A percentile compares a stretch with the other conserved stretches of the same genome.
Evolutionary conservation across 2,797 vertebrate genomes (phyloP).

Genomic region (Characodon lateralis): DNA sequence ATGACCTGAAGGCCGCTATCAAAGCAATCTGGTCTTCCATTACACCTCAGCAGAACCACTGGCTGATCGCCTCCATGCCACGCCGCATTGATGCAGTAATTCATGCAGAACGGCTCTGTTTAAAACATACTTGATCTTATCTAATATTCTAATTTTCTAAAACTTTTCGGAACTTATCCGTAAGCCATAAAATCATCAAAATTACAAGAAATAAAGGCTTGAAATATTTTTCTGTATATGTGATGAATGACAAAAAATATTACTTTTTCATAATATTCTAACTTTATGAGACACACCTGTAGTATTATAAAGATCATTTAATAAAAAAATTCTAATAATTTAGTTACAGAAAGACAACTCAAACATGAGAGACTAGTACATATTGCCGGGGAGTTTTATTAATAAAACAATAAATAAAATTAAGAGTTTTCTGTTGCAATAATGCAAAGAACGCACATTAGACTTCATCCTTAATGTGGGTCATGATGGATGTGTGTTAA

Average conservation of each 20-base stretch:
- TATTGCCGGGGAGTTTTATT: background rate
- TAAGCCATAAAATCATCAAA: too few relatives aligned
- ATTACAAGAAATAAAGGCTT: too few relatives aligned
- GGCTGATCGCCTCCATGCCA: background rate
- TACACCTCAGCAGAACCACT: background rate
- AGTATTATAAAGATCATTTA: background rate
- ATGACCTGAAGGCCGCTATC: background rate
- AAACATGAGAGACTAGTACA: background rate
- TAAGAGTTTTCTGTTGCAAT: background rate
- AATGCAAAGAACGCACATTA: background rate
- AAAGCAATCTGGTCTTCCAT: background rate
- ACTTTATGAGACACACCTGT: background rate
- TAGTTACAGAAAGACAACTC: background rate
- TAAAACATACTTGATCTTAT: background rate
- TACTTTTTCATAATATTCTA: too few relatives aligned
- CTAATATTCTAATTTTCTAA: background rate
- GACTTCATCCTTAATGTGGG: background rate
- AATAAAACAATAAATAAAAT: too few relatives aligned
- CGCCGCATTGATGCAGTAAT: background rate
- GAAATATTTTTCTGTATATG: too few relatives aligned
- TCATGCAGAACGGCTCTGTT: background rate
- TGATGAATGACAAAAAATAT: background rate
- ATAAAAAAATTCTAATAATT: background rate
- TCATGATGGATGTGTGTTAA: background rate
- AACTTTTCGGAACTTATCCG: background rate